Base-by-base conservation (phyloP, 2,888 invertebrate genomes). In the Spilarctia lutea region DNA sequence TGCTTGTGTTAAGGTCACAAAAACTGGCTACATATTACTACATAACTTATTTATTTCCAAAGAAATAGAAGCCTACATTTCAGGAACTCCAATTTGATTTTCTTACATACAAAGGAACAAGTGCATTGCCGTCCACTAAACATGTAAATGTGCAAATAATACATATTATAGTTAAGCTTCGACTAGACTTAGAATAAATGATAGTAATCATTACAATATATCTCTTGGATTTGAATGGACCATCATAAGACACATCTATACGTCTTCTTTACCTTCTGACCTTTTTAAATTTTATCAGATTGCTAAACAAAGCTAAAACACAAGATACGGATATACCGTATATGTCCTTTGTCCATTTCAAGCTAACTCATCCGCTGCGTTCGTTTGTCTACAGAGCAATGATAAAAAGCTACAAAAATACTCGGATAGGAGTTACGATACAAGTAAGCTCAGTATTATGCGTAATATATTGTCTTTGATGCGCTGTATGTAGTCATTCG, bases 1-100 rank as follows among this genome's bases (percentile, higher is more conserved):
- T 48, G 81, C 79, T 82, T 65, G 20, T 79, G 81, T 81, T 79
- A 71, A 69, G n/a, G n/a, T n/a, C n/a, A n/a, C n/a, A n/a, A n/a
- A n/a, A n/a, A n/a, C n/a, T n/a, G 63, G 78, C 67, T 72, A 70
- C 74, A 83, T 80, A n/a, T 83, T 78, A 16, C 18, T 52, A 6
- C 52, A 52, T 20, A 52, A 20, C 20, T 52, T 8, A 20, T 1
- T 52, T 52, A 20, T 52, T 8, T 8, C 24, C 20, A 24, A 52
- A 7, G 24, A 24, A 8, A 8, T 24, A 52, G 52, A 8, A 39
- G 10, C 11, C 39, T 39, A 45, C 18, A 45, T 45, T 45, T 45
- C 18, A 18, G 4, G 3, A 18, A 16, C 45, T 45, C 16, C 45
- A 45, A 18, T 45, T 16, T 16, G 6, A 13, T 45, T 45, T 45